A percentile compares a stretch with the other conserved stretches of the same genome.
Conservation (phyloP, 2,797 vertebrate species). For the Tarsius wallacei region DNA sequence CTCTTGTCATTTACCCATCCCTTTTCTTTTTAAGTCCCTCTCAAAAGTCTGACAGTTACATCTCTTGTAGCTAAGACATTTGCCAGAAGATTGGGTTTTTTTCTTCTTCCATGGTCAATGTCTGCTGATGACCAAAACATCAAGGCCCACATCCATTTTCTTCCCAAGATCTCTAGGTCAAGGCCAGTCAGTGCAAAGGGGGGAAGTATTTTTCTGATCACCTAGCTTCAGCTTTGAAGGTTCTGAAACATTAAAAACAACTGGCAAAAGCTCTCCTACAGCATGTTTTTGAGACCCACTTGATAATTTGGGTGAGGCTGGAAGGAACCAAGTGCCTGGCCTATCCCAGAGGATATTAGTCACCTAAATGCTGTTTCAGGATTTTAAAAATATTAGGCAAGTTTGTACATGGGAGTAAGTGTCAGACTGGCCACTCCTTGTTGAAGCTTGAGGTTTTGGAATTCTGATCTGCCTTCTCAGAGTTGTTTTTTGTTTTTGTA, state of each 20-base stretch:
- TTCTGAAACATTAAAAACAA: background rate
- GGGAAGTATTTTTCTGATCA: background rate
- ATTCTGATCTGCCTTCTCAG: slow-evolving; percentile 67
- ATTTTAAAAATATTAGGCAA: slow-evolving; percentile 73
- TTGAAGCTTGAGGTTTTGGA: slow-evolving; percentile 70
- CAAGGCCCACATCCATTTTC: background rate
- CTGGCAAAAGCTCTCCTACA: slow-evolving; percentile 18
- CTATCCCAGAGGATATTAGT: slow-evolving; percentile 82
- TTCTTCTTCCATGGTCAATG: background rate
- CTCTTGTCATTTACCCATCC: background rate
- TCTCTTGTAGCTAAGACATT: background rate
- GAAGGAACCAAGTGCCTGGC: slow-evolving; percentile 71
- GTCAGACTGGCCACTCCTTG: slow-evolving; percentile 77
- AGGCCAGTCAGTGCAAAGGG: background rate
- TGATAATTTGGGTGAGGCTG: slow-evolving; percentile 77
- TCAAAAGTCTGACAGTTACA: background rate
- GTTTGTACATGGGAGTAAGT: slow-evolving; percentile 73
- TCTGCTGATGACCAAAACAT: background rate
- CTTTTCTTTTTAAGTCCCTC: background rate
- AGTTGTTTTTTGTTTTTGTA: background rate
- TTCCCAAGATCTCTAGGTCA: background rate
- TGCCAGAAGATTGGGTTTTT: background rate
- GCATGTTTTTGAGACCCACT: slow-evolving; percentile 70
- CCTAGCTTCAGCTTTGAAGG: background rate
- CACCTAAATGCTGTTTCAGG: slow-evolving; percentile 80